These are phyloP conservation scores for Trachythela sp. DNA, from an alignment of 64 coral and sea anemone genomes.

Conservation along the genomic window DNA sequence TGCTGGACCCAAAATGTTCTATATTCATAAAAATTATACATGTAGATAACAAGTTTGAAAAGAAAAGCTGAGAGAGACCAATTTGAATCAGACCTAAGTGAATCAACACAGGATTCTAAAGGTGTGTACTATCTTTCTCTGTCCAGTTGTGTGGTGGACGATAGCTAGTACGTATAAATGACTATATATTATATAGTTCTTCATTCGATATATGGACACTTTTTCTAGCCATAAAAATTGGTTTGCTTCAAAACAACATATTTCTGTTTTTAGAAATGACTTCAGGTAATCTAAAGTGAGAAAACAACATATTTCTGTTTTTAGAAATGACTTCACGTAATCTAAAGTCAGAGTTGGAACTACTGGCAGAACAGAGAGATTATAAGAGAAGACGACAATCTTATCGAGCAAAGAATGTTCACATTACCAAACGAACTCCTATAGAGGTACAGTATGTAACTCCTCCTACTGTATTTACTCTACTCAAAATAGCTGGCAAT, in stretches of 20 bases:
- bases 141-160: neutral
- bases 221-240: too few species aligned
- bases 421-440: conserved; percentile 83
- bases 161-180: neutral
- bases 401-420: conserved; percentile 95
- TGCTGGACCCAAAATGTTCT: too few species aligned
- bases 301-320: neutral
- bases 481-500: too few species aligned
- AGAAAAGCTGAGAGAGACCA: neutral
- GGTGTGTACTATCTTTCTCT: neutral
- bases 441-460: conserved; percentile 48
- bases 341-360: conserved; percentile 62
- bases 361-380: conserved; percentile 82
- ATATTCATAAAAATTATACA: too few species aligned
- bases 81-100: neutral
- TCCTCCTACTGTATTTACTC: too few species aligned
- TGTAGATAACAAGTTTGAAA: neutral
- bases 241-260: neutral
- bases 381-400: conserved; percentile 92
- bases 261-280: neutral
- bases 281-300: neutral
- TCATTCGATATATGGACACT: too few species aligned
- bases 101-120: neutral
- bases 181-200: neutral
- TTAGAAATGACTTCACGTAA: neutral